Conservation (phyloP, 2,888 invertebrate genomes). For the Phalera bucephala region DNA sequence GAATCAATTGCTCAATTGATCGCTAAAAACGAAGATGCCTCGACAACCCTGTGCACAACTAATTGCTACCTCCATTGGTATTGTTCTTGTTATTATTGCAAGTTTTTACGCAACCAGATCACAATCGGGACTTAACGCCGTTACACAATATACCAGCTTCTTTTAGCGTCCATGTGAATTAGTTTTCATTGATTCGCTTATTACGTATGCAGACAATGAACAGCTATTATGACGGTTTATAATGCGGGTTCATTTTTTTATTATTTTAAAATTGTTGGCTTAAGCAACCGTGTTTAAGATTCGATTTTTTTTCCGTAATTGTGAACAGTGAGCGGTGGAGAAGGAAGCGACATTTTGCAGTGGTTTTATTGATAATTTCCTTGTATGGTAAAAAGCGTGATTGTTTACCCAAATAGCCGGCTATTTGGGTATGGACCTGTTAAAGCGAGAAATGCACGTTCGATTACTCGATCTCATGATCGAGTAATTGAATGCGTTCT, state of each 20-base stretch:
- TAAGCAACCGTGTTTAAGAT: background rate
- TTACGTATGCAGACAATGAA: conserved; percentile 25
- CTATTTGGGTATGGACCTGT: too few relatives aligned
- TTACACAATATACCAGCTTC: conserved; percentile 26
- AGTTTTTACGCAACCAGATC: conserved; percentile 48
- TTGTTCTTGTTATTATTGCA: conserved; percentile 48
- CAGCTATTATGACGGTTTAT: conserved; percentile 17
- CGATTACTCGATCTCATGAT: too few relatives aligned
- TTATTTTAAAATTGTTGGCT: conserved; percentile 13
- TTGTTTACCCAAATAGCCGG: too few relatives aligned
- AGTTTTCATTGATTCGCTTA: conserved; percentile 31
- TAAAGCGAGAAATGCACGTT: too few relatives aligned
- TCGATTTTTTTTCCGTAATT: too few relatives aligned
- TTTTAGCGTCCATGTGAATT: conserved; percentile 32
- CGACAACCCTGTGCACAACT: conserved; percentile 32
- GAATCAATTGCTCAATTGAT: conserved; percentile 8
- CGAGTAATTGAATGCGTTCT: too few relatives aligned
- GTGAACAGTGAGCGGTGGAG: too few relatives aligned
- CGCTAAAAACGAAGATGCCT: conserved; percentile 6
- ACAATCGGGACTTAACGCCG: conserved; percentile 21
- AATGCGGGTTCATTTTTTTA: conserved; percentile 14
- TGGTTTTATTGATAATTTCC: too few relatives aligned
- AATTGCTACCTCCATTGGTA: conserved; percentile 45
- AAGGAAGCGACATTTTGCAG: too few relatives aligned
- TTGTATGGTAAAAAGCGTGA: too few relatives aligned